Evolutionary conservation across 2,797 vertebrate genomes (phyloP).

Genomic region (Acanthiza pusilla): DNA sequence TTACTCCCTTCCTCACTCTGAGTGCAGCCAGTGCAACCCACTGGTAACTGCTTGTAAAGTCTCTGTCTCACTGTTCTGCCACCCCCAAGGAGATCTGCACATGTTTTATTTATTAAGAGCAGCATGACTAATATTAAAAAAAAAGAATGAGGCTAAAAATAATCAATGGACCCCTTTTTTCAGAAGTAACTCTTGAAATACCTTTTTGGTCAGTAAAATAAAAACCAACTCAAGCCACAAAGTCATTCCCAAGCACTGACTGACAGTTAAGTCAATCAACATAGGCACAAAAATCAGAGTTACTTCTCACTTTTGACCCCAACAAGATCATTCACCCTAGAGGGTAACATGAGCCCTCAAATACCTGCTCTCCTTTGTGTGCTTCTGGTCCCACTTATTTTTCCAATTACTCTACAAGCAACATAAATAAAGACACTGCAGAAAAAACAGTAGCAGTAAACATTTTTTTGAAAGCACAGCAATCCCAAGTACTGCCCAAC

Average conservation of each 20-base stretch:
- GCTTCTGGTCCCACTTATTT: neutral
- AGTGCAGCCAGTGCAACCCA: neutral
- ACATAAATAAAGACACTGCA: neutral
- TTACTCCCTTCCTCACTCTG: neutral
- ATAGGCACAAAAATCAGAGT: neutral
- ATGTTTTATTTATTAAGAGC: neutral
- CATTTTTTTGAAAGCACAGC: neutral
- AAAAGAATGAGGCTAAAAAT: neutral
- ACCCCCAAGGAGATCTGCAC: neutral
- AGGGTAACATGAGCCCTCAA: neutral
- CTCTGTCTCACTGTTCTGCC: neutral
- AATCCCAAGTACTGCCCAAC: neutral
- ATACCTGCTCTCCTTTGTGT: neutral
- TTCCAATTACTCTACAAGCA: neutral
- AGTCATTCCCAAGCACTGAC: neutral
- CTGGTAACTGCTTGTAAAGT: neutral
- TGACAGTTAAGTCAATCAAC: neutral
- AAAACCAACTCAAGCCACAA: neutral
- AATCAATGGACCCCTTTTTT: neutral
- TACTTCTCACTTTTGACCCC: neutral
- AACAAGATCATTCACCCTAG: neutral
- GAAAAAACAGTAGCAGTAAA: neutral
- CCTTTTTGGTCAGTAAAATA: neutral
- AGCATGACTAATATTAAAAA: neutral
- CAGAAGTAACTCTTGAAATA: neutral